These are phyloP conservation scores for Pogonocichla stellata DNA, from an alignment of 2,113 vertebrate genomes.

Conservation along the genomic window DNA sequence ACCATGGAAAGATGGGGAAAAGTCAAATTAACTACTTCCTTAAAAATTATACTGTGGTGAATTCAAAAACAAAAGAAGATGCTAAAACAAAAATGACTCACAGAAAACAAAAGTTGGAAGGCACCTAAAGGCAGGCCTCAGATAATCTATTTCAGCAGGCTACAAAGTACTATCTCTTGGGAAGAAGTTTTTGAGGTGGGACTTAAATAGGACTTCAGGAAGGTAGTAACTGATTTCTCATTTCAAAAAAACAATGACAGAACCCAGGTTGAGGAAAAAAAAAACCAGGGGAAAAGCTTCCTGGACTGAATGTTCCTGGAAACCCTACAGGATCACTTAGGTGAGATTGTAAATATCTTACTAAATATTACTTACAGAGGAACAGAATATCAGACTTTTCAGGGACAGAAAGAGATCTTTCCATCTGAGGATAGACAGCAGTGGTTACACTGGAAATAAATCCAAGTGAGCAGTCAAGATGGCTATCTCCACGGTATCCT, in stretches of 20 bases:
- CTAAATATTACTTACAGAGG: not conserved
- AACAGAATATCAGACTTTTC: not conserved
- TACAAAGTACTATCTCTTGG: not conserved
- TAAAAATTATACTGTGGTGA: not conserved
- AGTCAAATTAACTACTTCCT: not conserved
- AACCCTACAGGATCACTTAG: not conserved
- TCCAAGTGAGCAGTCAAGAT: not conserved
- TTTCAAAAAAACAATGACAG: not conserved
- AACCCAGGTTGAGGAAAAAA: not conserved
- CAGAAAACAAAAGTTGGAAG: not conserved
- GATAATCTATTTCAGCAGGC: not conserved
- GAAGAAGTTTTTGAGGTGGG: not conserved
- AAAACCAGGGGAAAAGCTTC: not conserved
- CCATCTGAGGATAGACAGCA: not conserved
- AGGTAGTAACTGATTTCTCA: not conserved
- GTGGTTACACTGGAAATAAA: not conserved
- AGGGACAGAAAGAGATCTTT: not conserved
- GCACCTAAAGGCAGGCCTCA: not conserved
- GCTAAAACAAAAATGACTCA: not conserved
- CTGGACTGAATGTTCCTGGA: not conserved
- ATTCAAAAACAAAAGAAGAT: not conserved
- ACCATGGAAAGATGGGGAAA: not conserved
- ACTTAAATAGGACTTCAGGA: not conserved
- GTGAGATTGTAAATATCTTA: not conserved
- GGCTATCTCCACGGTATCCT: not conserved